phyloP scores from a whole-genome alignment of 2,888 invertebrate genomes.

The Coelinius sp. region DNA sequence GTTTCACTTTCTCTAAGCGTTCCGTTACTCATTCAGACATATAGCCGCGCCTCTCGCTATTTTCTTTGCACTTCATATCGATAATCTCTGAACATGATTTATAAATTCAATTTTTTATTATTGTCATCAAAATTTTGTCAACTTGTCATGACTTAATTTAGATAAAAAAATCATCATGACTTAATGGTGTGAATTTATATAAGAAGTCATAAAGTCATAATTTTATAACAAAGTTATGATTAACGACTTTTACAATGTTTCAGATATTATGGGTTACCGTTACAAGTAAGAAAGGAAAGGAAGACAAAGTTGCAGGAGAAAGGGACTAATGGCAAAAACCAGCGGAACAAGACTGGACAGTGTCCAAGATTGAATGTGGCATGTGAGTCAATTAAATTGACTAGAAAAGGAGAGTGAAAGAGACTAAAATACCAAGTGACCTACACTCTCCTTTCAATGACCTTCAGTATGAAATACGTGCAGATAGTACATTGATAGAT shows the following conservation, averaged over 20 bases:
- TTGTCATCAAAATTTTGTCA: no score
- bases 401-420: not conserved
- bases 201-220: not conserved
- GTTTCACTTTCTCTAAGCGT: conserved; percentile 62
- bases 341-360: not conserved
- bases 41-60: conserved; percentile 39
- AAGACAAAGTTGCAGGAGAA: no score
- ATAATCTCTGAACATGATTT: not conserved
- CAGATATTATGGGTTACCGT: not conserved
- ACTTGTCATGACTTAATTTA: no score
- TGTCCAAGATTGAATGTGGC: not conserved
- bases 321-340: not conserved
- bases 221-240: not conserved
- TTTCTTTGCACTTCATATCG: not conserved
- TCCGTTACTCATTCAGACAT: conserved; percentile 26
- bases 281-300: no score
- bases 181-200: not conserved
- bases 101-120: not conserved
- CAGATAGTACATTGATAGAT: not conserved
- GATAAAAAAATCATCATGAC: not conserved
- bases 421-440: not conserved
- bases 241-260: not conserved
- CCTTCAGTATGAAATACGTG: not conserved
- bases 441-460: not conserved
- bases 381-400: not conserved